A percentile compares a stretch with the other conserved stretches of the same genome.
Conservation (phyloP, 2,888 invertebrate genomes). For the Drosophila meridiana region DNA sequence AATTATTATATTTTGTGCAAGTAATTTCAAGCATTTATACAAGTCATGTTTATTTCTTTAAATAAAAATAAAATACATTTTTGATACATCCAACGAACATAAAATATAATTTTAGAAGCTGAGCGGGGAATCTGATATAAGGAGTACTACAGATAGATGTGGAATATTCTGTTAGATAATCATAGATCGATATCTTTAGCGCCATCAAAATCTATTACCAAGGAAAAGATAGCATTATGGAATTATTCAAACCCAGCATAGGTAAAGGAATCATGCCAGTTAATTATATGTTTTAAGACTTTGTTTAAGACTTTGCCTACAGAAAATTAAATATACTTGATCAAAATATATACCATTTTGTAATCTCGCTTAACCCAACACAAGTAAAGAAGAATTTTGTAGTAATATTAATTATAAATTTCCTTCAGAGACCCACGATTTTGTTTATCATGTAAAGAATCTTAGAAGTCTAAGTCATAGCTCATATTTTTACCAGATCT, state of each 20-base stretch:
- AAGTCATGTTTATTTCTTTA: neutral
- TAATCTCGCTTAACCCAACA: no score
- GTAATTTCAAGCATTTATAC: neutral
- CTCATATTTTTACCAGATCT: no score
- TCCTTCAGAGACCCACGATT: no score
- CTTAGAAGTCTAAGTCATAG: no score
- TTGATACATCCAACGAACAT: neutral
- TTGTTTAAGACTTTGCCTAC: neutral
- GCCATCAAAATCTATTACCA: neutral
- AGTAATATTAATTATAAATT: no score
- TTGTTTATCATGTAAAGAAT: no score
- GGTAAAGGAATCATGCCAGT: neutral
- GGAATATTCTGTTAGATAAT: neutral
- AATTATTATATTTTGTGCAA: neutral
- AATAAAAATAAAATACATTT: neutral
- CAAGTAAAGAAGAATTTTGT: no score
- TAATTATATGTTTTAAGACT: neutral
- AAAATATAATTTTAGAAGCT: neutral
- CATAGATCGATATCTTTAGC: neutral
- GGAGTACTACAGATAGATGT: neutral
- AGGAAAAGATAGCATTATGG: neutral
- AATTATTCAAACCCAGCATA: neutral
- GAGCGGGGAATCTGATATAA: neutral
- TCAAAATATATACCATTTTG: neutral
- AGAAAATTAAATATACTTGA: neutral